Evolutionary conservation across 2,888 invertebrate genomes (phyloP), one percentile per base, ranked within the genome.

Genomic region (Dichetophora obliterata): DNA sequence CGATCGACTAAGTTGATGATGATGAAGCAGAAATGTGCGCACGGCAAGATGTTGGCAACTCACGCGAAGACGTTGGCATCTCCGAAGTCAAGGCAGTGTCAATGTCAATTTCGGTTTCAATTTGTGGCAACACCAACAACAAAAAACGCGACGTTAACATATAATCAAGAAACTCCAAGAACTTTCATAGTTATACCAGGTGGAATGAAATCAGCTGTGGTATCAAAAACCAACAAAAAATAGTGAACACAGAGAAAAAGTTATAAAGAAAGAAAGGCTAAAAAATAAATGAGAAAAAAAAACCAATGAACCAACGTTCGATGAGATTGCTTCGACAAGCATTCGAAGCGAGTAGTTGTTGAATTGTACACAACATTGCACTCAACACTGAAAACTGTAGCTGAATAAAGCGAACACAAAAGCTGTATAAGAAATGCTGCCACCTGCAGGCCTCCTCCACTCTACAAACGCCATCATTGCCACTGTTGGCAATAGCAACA

Each of bases 321-420:
- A 16, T n/a, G 63, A 27, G 57, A 50, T n/a, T 65, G 43, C 11
- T 5, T 31, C 27, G 27, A 8, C 6, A 43, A 50, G 11, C 16
- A 14, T 27, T 16, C 31, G n/a, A 24, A 14, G 43, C 48, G 79
- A 80, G 81, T 80, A 78, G 82, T 81, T 81, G 81, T 81, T 82
- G 82, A 82, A 82, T 82, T 81, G 82, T 81, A 82, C 82, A 82
- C 80, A 82, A 82, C 79, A 82, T 82, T 82, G 82, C 82, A 82
- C 82, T 82, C 82, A 82, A 79, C 78, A 11, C 61, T 11, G 43
- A 43, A 43, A 43, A 43, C 43, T 43, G 61, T 16, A 16, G 27
- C 31, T 14, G 22, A 24, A 31, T 31, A 1, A 27, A 31, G 31
- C 31, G 34, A 63, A 63, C 63, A 27, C 63, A 63, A 63, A n/a